phyloP scores from a whole-genome alignment of 2,113 vertebrate species.

The Gadus macrocephalus region DNA sequence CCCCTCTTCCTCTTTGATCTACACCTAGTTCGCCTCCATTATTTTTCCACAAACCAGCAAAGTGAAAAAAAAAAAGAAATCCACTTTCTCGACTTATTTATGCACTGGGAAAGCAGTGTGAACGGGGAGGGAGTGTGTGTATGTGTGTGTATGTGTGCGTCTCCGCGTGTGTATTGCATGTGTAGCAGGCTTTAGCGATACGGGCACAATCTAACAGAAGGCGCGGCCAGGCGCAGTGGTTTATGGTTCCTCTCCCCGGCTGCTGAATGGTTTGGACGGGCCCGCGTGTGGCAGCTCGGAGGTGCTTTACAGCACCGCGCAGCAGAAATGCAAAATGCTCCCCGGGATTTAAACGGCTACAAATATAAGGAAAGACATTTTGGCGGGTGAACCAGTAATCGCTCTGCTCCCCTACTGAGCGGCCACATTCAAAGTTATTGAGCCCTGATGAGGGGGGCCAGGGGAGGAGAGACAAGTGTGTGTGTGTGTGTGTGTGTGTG shows the following conservation, averaged over 20 bases:
- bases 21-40: conserved; percentile 16
- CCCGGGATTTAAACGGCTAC: conserved; percentile 17
- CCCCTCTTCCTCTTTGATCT: conserved; percentile 38
- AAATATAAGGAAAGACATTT: conserved; percentile 19
- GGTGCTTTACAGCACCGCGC: conserved; percentile 27
- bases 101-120: conserved; percentile 7
- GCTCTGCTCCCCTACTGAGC: conserved; percentile 19
- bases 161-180: not conserved
- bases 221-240: conserved; percentile 1
- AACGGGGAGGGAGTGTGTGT: conserved; percentile 6
- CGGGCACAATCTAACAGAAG: conserved; percentile 1
- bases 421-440: conserved; percentile 39
- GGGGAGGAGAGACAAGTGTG: not conserved
- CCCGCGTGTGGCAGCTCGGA: not conserved
- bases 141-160: conserved; percentile 14
- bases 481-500: no score
- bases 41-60: conserved; percentile 20
- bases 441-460: conserved; percentile 15
- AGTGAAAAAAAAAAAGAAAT: not conserved
- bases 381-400: conserved; percentile 18
- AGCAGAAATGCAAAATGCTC: conserved; percentile 28
- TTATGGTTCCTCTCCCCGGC: conserved; percentile 19
- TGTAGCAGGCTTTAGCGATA: not conserved
- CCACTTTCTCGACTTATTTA: conserved; percentile 22
- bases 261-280: conserved; percentile 22